Evolutionary conservation across 2,113 vertebrate genomes (phyloP), one percentile per base, ranked within the genome.

Genomic region (Oryzias melastigma): DNA sequence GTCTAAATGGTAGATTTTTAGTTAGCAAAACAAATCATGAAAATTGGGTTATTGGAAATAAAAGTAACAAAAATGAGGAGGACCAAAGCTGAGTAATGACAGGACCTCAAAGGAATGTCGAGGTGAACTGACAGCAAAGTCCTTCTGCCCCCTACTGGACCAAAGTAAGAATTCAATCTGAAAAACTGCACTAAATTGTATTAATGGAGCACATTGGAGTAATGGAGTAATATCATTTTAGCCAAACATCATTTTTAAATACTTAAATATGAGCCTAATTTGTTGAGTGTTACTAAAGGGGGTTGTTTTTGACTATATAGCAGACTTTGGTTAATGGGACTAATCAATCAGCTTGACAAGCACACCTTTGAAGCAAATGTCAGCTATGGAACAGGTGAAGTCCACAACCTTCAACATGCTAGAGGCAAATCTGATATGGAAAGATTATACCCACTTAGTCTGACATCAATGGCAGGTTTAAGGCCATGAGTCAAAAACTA

Each of bases 101-200:
- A 62, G 64, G 78, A 80, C 73, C 68, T 46, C 73, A 82, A 85
- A 81, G 75, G 87, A 88, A 87, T 89, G 80, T 76, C 0, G 2
- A 62, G 17, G 45, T 15, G 50, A 52, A 68, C 70, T 69, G 82
- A 52, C 41, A 52, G 48, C 10, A 62, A 63, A 57, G 75, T 19
- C 62, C 42, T 22, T 65, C 77, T 84, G 85, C 89, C 88, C 72
- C 77, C 91, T 91, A 83, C 76, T 86, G 89, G 85, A 76, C 17
- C 0, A 69, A 42, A 75, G 41, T 47, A 40, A 24, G 17, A 59
- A 14, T 24, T 19, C 45, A 57, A 13, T 13, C 16, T 7, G 22
- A 24, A 56, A 0, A 43, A 18, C 12, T 14, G 12, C 8, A 35
- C 2, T 13, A 10, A 35, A 35, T 35, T 35, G 35, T 8, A 24